Conservation (phyloP, 2,888 invertebrate species). For the Rotaria magnacalcarata region DNA sequence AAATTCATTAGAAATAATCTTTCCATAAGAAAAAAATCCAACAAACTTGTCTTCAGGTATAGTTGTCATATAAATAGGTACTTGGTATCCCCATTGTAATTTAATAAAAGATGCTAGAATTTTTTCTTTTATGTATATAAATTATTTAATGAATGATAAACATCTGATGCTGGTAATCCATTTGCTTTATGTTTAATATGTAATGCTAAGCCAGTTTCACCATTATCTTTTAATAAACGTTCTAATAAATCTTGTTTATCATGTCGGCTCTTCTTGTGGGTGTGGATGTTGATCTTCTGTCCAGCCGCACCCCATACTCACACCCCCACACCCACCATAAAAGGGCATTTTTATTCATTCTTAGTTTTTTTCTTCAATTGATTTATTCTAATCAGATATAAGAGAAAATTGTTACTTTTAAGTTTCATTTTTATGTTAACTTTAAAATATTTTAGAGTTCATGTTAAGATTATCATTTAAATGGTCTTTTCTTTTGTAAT, state of each 20-base stretch:
- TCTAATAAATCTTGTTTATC: conserved; percentile 79
- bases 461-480: no score
- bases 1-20: conserved; percentile 45
- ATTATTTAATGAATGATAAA: not conserved
- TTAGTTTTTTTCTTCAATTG: no score
- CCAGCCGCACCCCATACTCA: no score
- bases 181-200: conserved; percentile 18
- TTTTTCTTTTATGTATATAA: not conserved
- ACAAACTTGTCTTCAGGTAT: conserved; percentile 28
- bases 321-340: no score
- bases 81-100: not conserved
- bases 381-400: no score
- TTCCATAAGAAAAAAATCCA: not conserved
- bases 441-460: no score
- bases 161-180: not conserved
- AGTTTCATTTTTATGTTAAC: no score
- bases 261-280: conserved; percentile 83
- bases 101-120: not conserved
- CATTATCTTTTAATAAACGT: conserved; percentile 62
- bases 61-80: not conserved
- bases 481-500: no score
- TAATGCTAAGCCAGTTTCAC: conserved; percentile 20
- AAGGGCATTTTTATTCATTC: no score
- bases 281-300: no score
- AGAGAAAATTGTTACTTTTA: no score